phyloP scores from a whole-genome alignment of 2,797 vertebrate genomes.

The Fistularia tabacaria region DNA sequence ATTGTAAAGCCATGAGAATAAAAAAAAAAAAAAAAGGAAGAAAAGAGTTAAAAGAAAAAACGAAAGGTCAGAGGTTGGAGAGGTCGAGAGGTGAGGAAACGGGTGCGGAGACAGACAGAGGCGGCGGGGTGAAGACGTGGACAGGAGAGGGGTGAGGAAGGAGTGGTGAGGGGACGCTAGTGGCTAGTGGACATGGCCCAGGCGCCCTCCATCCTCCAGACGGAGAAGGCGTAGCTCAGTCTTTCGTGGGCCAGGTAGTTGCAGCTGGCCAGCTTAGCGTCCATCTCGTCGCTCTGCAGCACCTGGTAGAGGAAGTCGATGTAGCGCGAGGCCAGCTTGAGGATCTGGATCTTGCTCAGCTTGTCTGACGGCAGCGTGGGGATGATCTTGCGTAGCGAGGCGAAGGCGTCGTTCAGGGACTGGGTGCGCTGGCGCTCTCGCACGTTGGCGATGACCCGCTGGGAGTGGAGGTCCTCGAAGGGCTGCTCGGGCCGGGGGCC shows the following conservation, averaged over 20 bases:
- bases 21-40: not conserved
- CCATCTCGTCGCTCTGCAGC: conserved; percentile 85
- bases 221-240: conserved; percentile 87
- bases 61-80: conserved; percentile 24
- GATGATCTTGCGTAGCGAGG: conserved; percentile 85
- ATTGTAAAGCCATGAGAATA: conserved; percentile 27
- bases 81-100: conserved; percentile 36
- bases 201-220: conserved; percentile 90
- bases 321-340: conserved; percentile 85
- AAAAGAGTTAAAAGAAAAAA: conserved; percentile 16
- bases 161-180: conserved; percentile 58
- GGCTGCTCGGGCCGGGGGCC: conserved; percentile 66
- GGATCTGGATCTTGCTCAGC: conserved; percentile 89
- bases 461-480: conserved; percentile 81
- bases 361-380: conserved; percentile 87
- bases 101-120: conserved; percentile 49
- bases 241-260: conserved; percentile 85
- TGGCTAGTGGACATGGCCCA: conserved; percentile 87
- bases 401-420: conserved; percentile 84
- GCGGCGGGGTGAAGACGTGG: conserved; percentile 41
- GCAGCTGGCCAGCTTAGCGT: conserved; percentile 83
- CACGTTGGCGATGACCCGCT: conserved; percentile 83
- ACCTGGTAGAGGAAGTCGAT: conserved; percentile 88
- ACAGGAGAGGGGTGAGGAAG: conserved; percentile 47
- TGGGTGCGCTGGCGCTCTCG: conserved; percentile 84